phyloP scores from a whole-genome alignment of 2,888 invertebrate species.

The Andrena camellia region DNA sequence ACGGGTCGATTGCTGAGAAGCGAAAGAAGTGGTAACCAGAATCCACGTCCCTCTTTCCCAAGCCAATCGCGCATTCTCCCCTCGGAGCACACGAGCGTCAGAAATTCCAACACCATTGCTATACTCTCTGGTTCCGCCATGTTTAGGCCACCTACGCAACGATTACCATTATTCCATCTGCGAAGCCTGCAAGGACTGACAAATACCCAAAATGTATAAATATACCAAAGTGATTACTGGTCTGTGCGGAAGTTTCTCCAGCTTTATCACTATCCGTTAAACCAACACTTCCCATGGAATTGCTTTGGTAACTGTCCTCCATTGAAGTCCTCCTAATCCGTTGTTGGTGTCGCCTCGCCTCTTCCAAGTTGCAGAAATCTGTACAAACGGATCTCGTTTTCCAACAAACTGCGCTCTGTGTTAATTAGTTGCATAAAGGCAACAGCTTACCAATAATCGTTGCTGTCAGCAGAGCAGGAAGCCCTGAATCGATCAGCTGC shows the following conservation, averaged over 20 bases:
- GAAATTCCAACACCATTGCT: slow-evolving; percentile 91
- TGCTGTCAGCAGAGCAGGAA: slow-evolving; percentile 88
- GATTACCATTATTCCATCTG: background rate
- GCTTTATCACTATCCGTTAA: slow-evolving; percentile 86
- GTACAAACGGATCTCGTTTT: background rate
- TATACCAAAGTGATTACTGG: slow-evolving; percentile 68
- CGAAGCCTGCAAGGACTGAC: background rate
- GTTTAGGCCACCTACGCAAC: slow-evolving; percentile 79
- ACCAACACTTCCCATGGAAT: slow-evolving; percentile 49
- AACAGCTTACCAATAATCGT: slow-evolving; percentile 85
- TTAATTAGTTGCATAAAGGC: background rate
- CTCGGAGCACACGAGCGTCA: slow-evolving; percentile 92
- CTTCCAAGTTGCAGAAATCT: slow-evolving; percentile 81
- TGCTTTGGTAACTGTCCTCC: slow-evolving; percentile 65
- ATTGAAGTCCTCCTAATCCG: slow-evolving; percentile 64
- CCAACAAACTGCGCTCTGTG: background rate
- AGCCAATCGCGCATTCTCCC: slow-evolving; percentile 95
- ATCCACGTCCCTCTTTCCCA: slow-evolving; percentile 92
- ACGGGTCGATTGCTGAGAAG: slow-evolving; percentile 90
- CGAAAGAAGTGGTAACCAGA: slow-evolving; percentile 93
- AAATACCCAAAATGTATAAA: background rate
- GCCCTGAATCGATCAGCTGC: slow-evolving; percentile 91
- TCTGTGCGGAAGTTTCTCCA: slow-evolving; percentile 71
- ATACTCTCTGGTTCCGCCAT: slow-evolving; percentile 88
- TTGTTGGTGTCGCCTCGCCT: slow-evolving; percentile 67